Evolutionary conservation across 2,888 invertebrate genomes (phyloP).

Genomic region (Drosophila neonasuta): DNA sequence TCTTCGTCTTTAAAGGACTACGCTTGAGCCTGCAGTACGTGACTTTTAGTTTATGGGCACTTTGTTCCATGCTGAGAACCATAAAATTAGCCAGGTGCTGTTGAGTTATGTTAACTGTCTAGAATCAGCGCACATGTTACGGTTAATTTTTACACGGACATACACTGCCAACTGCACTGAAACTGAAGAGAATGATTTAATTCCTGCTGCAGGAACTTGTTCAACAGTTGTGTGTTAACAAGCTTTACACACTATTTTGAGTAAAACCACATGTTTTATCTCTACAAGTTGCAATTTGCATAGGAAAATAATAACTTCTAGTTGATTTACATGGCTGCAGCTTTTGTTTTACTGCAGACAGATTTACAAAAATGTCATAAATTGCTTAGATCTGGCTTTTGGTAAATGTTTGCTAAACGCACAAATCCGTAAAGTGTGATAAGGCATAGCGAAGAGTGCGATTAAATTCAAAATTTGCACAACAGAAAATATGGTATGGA

Average conservation of each 20-base stretch:
- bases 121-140: slow-evolving; percentile 52
- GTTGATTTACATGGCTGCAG: not conserved
- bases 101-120: slow-evolving; percentile 50
- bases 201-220: slow-evolving; percentile 57
- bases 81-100: slow-evolving; percentile 50
- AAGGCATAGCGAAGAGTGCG: too few relatives aligned
- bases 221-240: slow-evolving; percentile 51
- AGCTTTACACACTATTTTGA: slow-evolving; percentile 18
- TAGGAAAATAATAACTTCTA: slow-evolving; percentile 23
- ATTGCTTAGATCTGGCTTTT: not conserved
- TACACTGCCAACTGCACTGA: slow-evolving; percentile 24
- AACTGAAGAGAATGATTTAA: slow-evolving; percentile 55
- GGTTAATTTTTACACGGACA: slow-evolving; percentile 46
- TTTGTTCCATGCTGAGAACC: slow-evolving; percentile 62
- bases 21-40: not conserved
- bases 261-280: slow-evolving; percentile 34
- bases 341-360: not conserved
- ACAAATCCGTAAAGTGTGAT: not conserved
- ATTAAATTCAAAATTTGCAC: not conserved
- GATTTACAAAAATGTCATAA: slow-evolving; percentile 15
- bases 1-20: not conserved
- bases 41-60: not conserved
- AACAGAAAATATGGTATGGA: not conserved
- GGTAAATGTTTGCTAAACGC: not conserved
- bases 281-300: slow-evolving; percentile 37